These are phyloP conservation scores for Phenganax subtilis DNA, from an alignment of 92 coral and sea anemone species.

Conservation along the genomic window DNA sequence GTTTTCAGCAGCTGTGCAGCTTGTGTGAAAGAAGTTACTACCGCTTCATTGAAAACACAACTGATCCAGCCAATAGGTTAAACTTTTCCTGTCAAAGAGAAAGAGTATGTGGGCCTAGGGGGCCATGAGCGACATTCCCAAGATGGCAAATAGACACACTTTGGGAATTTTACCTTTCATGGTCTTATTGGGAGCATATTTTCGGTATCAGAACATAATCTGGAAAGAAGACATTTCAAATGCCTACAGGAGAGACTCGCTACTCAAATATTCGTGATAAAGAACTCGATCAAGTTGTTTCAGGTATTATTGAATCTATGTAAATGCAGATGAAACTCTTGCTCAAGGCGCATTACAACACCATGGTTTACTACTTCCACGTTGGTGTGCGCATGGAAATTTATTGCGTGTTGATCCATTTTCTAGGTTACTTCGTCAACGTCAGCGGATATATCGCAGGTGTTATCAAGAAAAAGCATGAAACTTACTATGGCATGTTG, in stretches of 20 bases:
- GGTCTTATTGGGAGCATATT: slow-evolving; percentile 17
- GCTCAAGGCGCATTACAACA: slow-evolving; percentile 5
- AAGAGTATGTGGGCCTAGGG: not conserved
- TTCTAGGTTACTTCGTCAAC: slow-evolving; percentile 1
- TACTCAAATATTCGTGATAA: slow-evolving; percentile 4
- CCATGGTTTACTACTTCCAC: slow-evolving; percentile 14
- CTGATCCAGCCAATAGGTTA: not conserved
- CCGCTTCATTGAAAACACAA: slow-evolving; percentile 6
- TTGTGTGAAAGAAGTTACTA: not conserved
- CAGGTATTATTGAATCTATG: not conserved
- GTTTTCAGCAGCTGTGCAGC: not conserved
- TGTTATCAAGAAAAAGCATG: not conserved
- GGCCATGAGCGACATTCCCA: not conserved
- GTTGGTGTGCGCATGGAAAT: slow-evolving; percentile 8
- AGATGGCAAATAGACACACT: slow-evolving; percentile 11
- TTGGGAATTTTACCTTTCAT: slow-evolving; percentile 15
- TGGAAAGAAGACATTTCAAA: slow-evolving; percentile 26
- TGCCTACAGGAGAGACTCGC: not conserved
- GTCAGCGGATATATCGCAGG: slow-evolving; percentile 14
- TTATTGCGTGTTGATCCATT: slow-evolving; percentile 17
- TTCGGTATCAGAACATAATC: slow-evolving; percentile 13
- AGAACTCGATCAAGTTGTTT: slow-evolving; percentile 7
- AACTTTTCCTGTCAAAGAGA: not conserved
- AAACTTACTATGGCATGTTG: slow-evolving; percentile 30
- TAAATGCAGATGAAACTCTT: slow-evolving; percentile 21